Conservation (phyloP, 92 coral and sea anemone species). For the Muricea muricata region DNA sequence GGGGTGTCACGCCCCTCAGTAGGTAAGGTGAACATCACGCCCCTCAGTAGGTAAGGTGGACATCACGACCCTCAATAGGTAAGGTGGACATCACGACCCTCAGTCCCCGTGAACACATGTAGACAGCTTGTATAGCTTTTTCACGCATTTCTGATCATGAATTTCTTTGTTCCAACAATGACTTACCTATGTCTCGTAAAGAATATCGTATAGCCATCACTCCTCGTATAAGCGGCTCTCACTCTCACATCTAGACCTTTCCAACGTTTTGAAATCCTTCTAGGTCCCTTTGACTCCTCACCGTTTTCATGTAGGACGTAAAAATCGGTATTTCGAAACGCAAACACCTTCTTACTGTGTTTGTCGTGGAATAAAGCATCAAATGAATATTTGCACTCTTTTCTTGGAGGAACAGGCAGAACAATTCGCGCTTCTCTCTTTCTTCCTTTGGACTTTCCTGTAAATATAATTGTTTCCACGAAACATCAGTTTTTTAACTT, state of each 20-base stretch:
- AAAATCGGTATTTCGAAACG: not conserved
- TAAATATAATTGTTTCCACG: not conserved
- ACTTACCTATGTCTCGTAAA: conserved; percentile 57
- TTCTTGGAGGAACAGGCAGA: conserved; percentile 26
- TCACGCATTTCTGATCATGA: no score
- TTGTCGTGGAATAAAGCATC: conserved; percentile 23
- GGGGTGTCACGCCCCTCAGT: no score
- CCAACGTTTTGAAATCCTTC: conserved; percentile 48
- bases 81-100: no score
- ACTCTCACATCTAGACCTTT: conserved; percentile 25
- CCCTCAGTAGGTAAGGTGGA: no score
- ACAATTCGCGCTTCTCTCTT: not conserved
- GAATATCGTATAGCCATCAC: conserved; percentile 44
- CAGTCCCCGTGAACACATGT: no score
- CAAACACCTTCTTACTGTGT: conserved; percentile 8
- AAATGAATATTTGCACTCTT: conserved; percentile 27
- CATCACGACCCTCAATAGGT: no score
- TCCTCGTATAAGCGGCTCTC: conserved; percentile 62
- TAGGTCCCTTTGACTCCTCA: conserved; percentile 28
- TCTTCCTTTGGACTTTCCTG: conserved; percentile 16
- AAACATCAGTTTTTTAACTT: not conserved
- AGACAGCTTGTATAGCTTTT: conserved; percentile 3
- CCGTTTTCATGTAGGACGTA: not conserved
- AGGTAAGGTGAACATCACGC: no score
- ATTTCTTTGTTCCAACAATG: not conserved